These are phyloP conservation scores for Syngnathus scovelli DNA, from an alignment of 2,113 vertebrate genomes.

Conservation along the genomic window DNA sequence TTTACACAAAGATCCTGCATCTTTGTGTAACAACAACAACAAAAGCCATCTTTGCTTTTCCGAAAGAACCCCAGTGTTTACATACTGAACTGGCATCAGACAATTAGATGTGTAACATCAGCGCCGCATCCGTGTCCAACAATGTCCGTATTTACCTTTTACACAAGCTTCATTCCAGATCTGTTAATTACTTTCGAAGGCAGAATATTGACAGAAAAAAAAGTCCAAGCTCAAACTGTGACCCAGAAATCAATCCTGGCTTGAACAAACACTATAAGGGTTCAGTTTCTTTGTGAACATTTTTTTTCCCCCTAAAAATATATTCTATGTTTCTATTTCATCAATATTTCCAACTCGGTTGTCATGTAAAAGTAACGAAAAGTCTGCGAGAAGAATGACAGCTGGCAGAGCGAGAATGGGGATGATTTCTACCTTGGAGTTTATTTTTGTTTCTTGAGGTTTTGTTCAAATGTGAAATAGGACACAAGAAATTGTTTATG, in stretches of 20 bases:
- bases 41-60: too few relatives aligned
- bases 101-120: too few relatives aligned
- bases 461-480: neutral
- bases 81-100: too few relatives aligned
- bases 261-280: neutral
- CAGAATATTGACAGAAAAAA: neutral
- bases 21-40: too few relatives aligned
- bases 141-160: neutral
- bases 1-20: neutral
- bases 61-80: too few relatives aligned
- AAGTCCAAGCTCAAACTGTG: neutral
- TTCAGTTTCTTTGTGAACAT: neutral
- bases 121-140: too few relatives aligned
- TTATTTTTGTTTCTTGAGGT: neutral
- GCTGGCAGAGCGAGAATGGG: neutral
- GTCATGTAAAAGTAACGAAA: neutral
- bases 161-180: neutral
- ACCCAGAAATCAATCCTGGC: neutral
- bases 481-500: neutral
- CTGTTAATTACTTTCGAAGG: neutral
- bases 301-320: neutral
- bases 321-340: neutral
- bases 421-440: neutral
- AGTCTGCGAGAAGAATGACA: neutral
- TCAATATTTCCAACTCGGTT: neutral